Conservation (phyloP, 2,888 invertebrate genomes). For the Eristalinus aeneus region DNA sequence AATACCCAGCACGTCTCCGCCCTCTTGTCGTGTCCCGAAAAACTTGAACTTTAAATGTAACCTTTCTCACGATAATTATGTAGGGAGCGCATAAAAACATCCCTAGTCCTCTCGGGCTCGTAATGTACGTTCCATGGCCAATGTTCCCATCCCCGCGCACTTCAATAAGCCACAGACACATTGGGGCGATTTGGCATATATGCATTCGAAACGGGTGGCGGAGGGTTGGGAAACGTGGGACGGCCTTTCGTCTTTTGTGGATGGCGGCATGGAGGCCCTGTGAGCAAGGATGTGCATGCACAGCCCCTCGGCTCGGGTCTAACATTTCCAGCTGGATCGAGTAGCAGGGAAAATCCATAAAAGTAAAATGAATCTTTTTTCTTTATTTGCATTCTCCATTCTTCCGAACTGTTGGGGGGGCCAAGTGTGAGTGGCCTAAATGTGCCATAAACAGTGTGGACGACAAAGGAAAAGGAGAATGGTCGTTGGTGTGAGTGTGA, state of each 20-base stretch:
- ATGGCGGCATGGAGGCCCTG: neutral
- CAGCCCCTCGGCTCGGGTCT: conserved; percentile 22
- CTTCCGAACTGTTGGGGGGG: neutral
- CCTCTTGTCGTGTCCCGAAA: conserved; percentile 28
- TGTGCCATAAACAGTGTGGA: conserved; percentile 13
- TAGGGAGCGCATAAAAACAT: conserved; percentile 41
- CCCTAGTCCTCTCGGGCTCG: conserved; percentile 4
- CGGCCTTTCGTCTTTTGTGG: conserved; percentile 14
- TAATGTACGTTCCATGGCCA: conserved; percentile 35
- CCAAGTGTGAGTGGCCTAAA: conserved; percentile 16
- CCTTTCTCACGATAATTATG: conserved; percentile 68
- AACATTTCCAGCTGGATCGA: conserved; percentile 12
- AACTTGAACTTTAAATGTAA: conserved; percentile 68
- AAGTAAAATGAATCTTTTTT: conserved; percentile 4
- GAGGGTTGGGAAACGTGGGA: neutral
- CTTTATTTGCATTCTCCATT: conserved; percentile 11
- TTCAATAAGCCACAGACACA: neutral
- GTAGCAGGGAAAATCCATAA: conserved; percentile 20
- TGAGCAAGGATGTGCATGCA: conserved; percentile 25
- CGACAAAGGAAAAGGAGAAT: neutral
- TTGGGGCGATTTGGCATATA: conserved; percentile 9
- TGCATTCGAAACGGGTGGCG: neutral
- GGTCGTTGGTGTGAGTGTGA: neutral
- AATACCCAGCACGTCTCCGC: neutral
- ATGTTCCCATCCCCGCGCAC: conserved; percentile 14